Conservation (phyloP, 2,113 vertebrate species). For the Pelmatolapia mariae region DNA sequence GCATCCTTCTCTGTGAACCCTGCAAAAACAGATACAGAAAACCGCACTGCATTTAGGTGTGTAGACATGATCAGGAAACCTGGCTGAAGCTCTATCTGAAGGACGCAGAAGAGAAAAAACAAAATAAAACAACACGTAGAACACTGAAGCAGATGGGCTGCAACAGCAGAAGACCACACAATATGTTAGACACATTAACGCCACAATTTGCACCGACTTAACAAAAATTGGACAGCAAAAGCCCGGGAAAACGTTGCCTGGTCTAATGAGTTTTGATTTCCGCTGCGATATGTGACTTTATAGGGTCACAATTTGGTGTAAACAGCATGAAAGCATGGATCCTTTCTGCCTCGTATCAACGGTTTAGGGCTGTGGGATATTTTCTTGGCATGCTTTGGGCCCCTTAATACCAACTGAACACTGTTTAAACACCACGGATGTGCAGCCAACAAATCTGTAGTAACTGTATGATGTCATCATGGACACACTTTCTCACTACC, state of each 20-base stretch:
- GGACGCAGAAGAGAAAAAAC: background rate
- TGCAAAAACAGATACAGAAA: slow-evolving; percentile 23
- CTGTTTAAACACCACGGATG: background rate
- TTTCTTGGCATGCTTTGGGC: background rate
- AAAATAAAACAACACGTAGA: background rate
- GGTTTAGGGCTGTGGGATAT: background rate
- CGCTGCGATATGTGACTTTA: background rate
- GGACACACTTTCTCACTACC: background rate
- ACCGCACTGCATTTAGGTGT: background rate
- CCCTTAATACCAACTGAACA: background rate
- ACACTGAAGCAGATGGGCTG: background rate
- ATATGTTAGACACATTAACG: background rate
- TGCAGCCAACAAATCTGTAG: background rate
- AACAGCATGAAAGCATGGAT: background rate
- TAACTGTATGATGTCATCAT: background rate
- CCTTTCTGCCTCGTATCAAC: background rate
- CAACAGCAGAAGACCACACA: background rate
- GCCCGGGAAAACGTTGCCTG: background rate
- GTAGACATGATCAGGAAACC: background rate
- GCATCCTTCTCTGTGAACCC: slow-evolving; percentile 98
- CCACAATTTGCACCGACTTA: background rate
- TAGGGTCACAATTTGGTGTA: background rate
- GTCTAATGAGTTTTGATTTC: background rate
- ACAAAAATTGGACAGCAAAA: background rate
- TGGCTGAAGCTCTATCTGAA: background rate